These are phyloP conservation scores for Brassicogethes aeneus DNA, from an alignment of 2,888 invertebrate genomes.

Conservation along the genomic window DNA sequence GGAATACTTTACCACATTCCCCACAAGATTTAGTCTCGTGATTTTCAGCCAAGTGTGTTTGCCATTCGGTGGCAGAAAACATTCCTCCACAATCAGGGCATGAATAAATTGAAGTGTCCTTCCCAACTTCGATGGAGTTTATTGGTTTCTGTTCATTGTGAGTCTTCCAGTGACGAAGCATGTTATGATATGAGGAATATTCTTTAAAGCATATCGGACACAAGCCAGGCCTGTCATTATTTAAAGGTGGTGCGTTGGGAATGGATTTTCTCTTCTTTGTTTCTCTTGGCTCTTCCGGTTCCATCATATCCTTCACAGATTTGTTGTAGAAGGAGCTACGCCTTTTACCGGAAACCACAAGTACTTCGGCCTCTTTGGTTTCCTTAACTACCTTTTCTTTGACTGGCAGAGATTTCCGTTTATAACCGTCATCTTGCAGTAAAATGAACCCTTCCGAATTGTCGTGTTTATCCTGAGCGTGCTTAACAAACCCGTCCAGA, in stretches of 20 bases:
- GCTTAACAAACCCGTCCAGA: constrained; percentile 32
- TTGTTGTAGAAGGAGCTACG: constrained; percentile 16
- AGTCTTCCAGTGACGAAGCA: constrained; percentile 49
- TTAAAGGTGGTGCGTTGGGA: background rate
- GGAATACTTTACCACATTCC: constrained; percentile 55
- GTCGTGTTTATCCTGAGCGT: constrained; percentile 32
- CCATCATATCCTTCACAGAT: constrained; percentile 26
- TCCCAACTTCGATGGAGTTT: constrained; percentile 23
- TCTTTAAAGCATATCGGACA: constrained; percentile 50
- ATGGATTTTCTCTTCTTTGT: constrained; percentile 17
- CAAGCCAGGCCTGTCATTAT: constrained; percentile 21
- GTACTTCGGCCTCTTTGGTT: background rate
- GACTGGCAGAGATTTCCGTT: constrained; percentile 15
- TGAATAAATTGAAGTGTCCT: constrained; percentile 48
- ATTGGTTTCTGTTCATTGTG: constrained; percentile 32
- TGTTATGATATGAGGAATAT: constrained; percentile 47
- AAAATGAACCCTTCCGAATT: constrained; percentile 31
- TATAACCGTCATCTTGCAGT: constrained; percentile 29
- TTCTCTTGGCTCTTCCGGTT: constrained; percentile 41
- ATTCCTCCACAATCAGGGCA: constrained; percentile 54
- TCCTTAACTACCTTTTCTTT: constrained; percentile 2
- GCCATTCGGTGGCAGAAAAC: constrained; percentile 50
- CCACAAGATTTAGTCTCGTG: constrained; percentile 51
- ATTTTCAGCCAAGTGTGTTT: constrained; percentile 46
- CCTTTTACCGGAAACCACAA: constrained; percentile 13